Evolutionary conservation across 2,113 vertebrate species (phyloP).

Genomic region (Oreochromis aureus): DNA sequence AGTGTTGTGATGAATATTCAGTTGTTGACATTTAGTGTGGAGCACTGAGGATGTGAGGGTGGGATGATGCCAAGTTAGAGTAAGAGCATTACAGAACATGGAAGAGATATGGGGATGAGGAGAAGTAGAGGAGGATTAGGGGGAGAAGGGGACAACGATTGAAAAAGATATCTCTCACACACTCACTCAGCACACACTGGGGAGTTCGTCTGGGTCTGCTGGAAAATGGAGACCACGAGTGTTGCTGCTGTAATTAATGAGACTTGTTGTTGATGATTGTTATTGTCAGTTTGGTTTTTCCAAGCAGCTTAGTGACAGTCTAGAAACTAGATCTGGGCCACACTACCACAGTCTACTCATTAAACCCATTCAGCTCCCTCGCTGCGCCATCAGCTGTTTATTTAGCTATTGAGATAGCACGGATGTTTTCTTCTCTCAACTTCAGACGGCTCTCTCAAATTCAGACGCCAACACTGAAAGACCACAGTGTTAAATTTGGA

Average conservation of each 20-base stretch:
- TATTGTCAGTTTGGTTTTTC: slow-evolving; percentile 52
- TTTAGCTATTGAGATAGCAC: slow-evolving; percentile 13
- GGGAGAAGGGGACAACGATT: slow-evolving; percentile 8
- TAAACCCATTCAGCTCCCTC: slow-evolving; percentile 41
- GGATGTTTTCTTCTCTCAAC: slow-evolving; percentile 45
- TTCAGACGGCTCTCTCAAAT: slow-evolving; percentile 37
- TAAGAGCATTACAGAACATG: slow-evolving; percentile 55
- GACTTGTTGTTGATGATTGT: slow-evolving; percentile 53
- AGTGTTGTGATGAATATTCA: slow-evolving; percentile 67
- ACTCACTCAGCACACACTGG: slow-evolving; percentile 6
- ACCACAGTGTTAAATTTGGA: slow-evolving; percentile 18
- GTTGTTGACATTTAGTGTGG: slow-evolving; percentile 65
- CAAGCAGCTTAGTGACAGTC: slow-evolving; percentile 38
- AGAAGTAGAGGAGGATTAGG: slow-evolving; percentile 25
- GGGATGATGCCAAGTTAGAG: slow-evolving; percentile 55
- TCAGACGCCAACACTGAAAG: slow-evolving; percentile 6
- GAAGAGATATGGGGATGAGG: slow-evolving; percentile 17
- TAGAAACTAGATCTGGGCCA: slow-evolving; percentile 57
- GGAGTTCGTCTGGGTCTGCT: slow-evolving; percentile 15
- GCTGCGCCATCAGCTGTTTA: slow-evolving; percentile 51
- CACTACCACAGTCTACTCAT: slow-evolving; percentile 47
- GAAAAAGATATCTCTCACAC: slow-evolving; percentile 11
- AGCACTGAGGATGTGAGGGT: slow-evolving; percentile 36
- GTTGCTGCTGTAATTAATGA: slow-evolving; percentile 50
- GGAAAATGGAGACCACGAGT: slow-evolving; percentile 30